Evolutionary conservation across 2,113 vertebrate species (phyloP).

Genomic region (Clupea harengus): DNA sequence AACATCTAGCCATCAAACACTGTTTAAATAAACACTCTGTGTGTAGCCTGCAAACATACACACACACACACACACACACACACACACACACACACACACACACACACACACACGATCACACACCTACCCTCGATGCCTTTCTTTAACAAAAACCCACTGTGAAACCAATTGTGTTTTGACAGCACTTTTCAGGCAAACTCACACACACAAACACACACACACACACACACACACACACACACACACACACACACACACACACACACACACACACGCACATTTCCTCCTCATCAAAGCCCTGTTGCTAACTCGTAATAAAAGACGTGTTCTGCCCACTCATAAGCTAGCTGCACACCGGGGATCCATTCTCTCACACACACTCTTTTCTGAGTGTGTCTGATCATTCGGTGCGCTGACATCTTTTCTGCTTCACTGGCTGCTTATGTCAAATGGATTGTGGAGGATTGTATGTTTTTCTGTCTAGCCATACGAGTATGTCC

Average conservation of each 20-base stretch:
- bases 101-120: background rate
- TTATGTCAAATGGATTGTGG: constrained; percentile 39
- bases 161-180: constrained; percentile 3
- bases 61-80: background rate
- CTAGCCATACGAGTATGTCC: background rate
- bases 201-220: background rate
- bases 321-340: background rate
- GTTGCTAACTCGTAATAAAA: constrained; percentile 5
- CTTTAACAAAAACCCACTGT: background rate
- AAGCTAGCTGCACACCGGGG: background rate
- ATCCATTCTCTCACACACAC: background rate
- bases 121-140: background rate
- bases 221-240: too few species aligned
- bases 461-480: background rate
- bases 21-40: background rate
- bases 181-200: background rate
- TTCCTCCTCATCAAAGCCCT: constrained; percentile 19
- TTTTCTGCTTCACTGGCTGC: constrained; percentile 8
- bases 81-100: background rate
- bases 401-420: constrained; percentile 21
- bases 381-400: background rate
- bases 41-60: background rate
- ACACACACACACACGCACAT: too few species aligned
- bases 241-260: too few species aligned
- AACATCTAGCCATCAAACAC: background rate